Evolutionary conservation across 2,888 invertebrate genomes (phyloP).

Genomic region (Pyrocoelia pectoralis): DNA sequence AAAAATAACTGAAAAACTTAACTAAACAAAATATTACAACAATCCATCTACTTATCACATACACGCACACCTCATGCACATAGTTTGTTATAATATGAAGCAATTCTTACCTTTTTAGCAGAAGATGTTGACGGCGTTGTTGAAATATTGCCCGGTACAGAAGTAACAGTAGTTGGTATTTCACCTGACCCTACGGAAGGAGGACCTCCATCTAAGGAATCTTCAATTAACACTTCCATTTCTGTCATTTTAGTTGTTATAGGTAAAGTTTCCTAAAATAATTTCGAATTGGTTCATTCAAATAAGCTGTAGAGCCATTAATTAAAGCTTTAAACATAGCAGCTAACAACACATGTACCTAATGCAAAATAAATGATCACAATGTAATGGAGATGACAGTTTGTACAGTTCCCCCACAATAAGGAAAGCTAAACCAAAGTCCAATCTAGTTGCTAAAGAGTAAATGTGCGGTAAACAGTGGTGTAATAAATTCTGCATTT

Average conservation of each 20-base stretch:
- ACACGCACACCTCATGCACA: conserved; percentile 34
- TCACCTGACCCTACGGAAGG: conserved; percentile 86
- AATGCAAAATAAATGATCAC: no score
- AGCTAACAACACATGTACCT: no score
- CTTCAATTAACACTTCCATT: conserved; percentile 75
- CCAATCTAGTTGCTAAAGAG: no score
- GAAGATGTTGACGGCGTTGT: conserved; percentile 61
- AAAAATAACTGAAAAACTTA: conserved; percentile 14
- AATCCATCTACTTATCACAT: conserved; percentile 20
- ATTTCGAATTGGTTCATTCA: neutral
- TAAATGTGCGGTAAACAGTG: no score
- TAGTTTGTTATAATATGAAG: conserved; percentile 19
- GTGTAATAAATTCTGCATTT: no score
- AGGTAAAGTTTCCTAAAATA: conserved; percentile 63
- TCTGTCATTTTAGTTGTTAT: conserved; percentile 70
- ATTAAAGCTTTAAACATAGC: no score
- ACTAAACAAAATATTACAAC: conserved; percentile 24
- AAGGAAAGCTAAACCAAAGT: no score
- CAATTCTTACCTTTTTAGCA: conserved; percentile 49
- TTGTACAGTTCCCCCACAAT: no score
- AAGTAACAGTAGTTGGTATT: conserved; percentile 63
- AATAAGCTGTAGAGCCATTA: neutral
- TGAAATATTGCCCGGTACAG: conserved; percentile 45
- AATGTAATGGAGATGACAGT: no score
- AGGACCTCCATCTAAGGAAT: conserved; percentile 82